Conservation (phyloP, 2,797 vertebrate species). For the Lutjanus campechanus region DNA sequence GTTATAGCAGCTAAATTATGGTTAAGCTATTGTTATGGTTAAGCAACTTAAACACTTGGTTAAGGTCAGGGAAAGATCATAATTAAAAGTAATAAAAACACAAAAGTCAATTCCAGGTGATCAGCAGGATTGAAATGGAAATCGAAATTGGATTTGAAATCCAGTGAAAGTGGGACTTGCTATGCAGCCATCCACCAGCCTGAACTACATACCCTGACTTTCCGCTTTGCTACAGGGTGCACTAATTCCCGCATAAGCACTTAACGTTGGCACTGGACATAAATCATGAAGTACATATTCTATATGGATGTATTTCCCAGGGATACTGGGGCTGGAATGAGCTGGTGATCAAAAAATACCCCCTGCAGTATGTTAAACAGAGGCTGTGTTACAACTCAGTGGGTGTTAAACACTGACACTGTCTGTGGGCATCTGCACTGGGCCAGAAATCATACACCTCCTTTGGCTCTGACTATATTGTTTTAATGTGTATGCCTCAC, state of each 20-base stretch:
- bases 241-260: neutral
- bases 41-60: no score
- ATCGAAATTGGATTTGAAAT: no score
- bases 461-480: neutral
- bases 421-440: conserved; percentile 3
- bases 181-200: neutral
- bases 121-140: no score
- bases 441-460: conserved; percentile 11
- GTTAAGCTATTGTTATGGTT: no score
- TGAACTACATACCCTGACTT: neutral
- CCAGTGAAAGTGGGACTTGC: neutral
- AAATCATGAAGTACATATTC: conserved; percentile 16
- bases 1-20: no score
- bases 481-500: conserved; percentile 24
- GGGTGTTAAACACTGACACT: conserved; percentile 19
- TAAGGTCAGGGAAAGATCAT: no score
- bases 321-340: neutral
- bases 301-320: conserved; percentile 16
- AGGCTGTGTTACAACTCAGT: neutral
- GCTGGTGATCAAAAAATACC: conserved; percentile 14
- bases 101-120: neutral
- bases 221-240: neutral
- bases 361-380: neutral
- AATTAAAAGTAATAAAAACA: neutral
- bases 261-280: neutral